Evolutionary conservation across 2,113 vertebrate species (phyloP), one percentile per base, ranked within the genome.

Genomic region (Muntiacus reevesi): DNA sequence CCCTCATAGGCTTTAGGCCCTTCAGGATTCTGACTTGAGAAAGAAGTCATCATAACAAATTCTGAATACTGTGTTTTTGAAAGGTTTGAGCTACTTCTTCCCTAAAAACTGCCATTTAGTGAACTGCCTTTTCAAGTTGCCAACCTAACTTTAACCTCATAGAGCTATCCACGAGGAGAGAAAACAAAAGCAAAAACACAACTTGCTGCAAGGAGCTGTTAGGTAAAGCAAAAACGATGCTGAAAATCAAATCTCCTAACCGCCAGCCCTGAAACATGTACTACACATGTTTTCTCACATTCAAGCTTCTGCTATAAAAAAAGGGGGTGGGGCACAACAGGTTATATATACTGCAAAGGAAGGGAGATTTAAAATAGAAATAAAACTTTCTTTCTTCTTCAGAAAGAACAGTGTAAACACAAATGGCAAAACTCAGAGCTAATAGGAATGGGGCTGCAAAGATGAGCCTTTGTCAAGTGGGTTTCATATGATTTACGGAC

Each of bases 391-490:
- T 78, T 85, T 87, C 52, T 74, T 86, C 84, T 71, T 67, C 30
- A 86, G 84, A 91, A 95, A 90, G 79, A 91, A 97, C 57, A 60
- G 54, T 0, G 14, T 21, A 88, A 64, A 92, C 54, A 14, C 2
- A 27, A 21, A 47, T 79, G 86, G 87, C 95, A 96, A 92, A 97
- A 94, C 62, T 59, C 95, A 96, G 64, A 57, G 78, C 79, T 74
- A 91, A 88, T 7, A 76, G 0, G 95, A 55, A 96, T 6, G 27
- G 96, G 81, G 50, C 50, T 40, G 45, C 25, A 74, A 54, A 82
- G 74, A 25, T 9, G 43, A 95, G 91, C 89, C 81, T 97, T 91
- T 87, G 94, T 59, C 95, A 94, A 95, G 89, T 79, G 97, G 33
- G 78, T 54, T 74, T 57, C 40, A 2, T 62, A 62, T 28, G 55